Conservation (phyloP, 2,113 vertebrate species). For the Lamprologus ornatipinnis region DNA sequence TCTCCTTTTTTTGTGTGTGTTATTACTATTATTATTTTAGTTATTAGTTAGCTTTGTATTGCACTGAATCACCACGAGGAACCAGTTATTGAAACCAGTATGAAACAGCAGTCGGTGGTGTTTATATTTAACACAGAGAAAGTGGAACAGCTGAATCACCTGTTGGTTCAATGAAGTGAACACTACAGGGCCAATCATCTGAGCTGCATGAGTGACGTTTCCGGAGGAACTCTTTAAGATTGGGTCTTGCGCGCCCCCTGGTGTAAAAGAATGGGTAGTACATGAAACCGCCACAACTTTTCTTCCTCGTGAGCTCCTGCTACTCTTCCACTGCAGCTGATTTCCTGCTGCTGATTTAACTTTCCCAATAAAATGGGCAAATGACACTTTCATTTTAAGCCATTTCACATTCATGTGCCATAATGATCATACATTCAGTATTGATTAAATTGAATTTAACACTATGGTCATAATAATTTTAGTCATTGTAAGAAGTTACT, state of each 20-base stretch:
- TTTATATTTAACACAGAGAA: neutral
- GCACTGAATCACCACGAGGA: fast-evolving
- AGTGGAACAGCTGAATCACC: neutral
- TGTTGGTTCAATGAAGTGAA: neutral
- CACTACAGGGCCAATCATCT: no score
- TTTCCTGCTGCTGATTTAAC: neutral
- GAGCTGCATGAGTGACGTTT: fast-evolving
- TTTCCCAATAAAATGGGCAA: neutral
- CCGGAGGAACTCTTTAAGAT: neutral
- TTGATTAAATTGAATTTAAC: neutral
- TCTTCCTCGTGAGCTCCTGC: neutral
- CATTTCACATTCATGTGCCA: neutral
- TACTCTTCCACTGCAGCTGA: neutral
- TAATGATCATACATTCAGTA: neutral
- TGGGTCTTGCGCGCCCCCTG: neutral
- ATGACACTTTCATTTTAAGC: neutral
- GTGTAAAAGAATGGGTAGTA: neutral
- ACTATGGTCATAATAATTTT: neutral
- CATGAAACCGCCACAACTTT: neutral
- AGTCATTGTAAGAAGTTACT: neutral
- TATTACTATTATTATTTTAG: neutral
- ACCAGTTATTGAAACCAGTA: neutral
- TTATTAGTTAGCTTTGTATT: neutral
- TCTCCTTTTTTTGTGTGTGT: no score
- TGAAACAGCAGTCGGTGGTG: neutral